Evolutionary conservation across 2,888 invertebrate genomes (phyloP).

Genomic region (Ichneumoninae sp.): DNA sequence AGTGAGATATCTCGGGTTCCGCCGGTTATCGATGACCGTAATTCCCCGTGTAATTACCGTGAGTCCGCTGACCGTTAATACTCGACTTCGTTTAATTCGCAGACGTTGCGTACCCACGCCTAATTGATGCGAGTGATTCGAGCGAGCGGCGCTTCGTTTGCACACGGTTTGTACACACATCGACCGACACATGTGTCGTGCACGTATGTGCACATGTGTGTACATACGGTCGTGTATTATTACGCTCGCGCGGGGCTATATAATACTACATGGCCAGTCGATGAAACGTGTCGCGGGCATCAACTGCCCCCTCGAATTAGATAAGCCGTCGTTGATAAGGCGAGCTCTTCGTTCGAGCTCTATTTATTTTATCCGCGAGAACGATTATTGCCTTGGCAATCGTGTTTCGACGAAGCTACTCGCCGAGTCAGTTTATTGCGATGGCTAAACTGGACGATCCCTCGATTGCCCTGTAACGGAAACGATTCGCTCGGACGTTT

Average conservation of each 20-base stretch:
- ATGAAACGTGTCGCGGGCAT: constrained; percentile 61
- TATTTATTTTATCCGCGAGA: constrained; percentile 23
- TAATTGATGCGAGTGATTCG: constrained; percentile 66
- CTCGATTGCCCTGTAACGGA: constrained; percentile 31
- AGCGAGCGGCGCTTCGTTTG: constrained; percentile 51
- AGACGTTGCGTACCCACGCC: constrained; percentile 48
- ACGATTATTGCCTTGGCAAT: constrained; percentile 27
- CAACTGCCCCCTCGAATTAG: constrained; percentile 51
- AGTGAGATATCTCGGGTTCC: constrained; percentile 64
- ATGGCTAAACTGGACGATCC: constrained; percentile 42
- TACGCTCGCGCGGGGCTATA: constrained; percentile 25
- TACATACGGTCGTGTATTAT: constrained; percentile 20
- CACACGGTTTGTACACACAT: constrained; percentile 23
- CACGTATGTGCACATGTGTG: not conserved
- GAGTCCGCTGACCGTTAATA: constrained; percentile 60
- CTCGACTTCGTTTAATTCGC: constrained; percentile 60
- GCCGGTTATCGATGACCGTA: constrained; percentile 64
- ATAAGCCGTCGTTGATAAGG: constrained; percentile 59
- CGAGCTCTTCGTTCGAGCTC: constrained; percentile 17
- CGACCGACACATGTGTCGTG: not conserved
- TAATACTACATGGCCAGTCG: constrained; percentile 35
- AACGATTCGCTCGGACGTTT: constrained; percentile 46
- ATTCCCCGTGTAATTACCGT: constrained; percentile 64
- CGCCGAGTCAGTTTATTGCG: constrained; percentile 50
- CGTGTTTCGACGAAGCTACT: constrained; percentile 28